Evolutionary conservation across 2,113 vertebrate genomes (phyloP), one percentile per base, ranked within the genome.

Genomic region (Spizaetus ornatus): DNA sequence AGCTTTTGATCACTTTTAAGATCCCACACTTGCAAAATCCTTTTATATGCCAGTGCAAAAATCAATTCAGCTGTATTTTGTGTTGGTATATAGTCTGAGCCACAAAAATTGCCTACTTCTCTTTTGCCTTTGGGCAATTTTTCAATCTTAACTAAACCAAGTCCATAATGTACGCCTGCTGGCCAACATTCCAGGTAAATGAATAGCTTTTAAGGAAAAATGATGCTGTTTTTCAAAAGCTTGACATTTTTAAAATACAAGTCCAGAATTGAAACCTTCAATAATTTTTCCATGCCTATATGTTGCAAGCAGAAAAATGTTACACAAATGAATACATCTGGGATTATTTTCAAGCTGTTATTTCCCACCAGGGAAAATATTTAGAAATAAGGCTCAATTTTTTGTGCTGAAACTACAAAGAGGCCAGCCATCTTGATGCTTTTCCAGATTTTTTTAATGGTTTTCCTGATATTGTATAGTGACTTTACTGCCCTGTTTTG

Each of bases 311-410:
- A 98, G 97, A 98, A 98, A 98, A 98, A 97, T 97, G 87, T 95
- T 98, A 92, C 97, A 98, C 97, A 98, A 98, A 98, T 98, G 97
- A 98, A 98, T 98, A 98, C 98, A 98, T 98, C 98, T 98, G 98
- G 98, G 98, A 98, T 98, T 98, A 98, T 98, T 98, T 98, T 98
- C 97, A 98, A 98, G 96, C 93, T 97, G 97, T 98, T 98, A 98
- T 98, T 98, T 97, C 97, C 97, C 98, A 98, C 98, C 97, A 98
- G 98, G 98, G 98, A 98, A 98, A 98, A 98, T 98, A 98, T 98
- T 98, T 98, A 98, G 97, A 98, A 98, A 98, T 97, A 97, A 97
- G 94, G 80, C 89, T 98, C 91, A 88, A 50, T 96, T 97, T 98
- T 96, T 96, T 98, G 89, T 96, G 94, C 96, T 97, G 97, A 93